Percentiles rank a stretch among this genome's conserved stretches.
phyloP scores from a whole-genome alignment of 2,888 invertebrate species.

The Hemicrepidius hirtus region DNA sequence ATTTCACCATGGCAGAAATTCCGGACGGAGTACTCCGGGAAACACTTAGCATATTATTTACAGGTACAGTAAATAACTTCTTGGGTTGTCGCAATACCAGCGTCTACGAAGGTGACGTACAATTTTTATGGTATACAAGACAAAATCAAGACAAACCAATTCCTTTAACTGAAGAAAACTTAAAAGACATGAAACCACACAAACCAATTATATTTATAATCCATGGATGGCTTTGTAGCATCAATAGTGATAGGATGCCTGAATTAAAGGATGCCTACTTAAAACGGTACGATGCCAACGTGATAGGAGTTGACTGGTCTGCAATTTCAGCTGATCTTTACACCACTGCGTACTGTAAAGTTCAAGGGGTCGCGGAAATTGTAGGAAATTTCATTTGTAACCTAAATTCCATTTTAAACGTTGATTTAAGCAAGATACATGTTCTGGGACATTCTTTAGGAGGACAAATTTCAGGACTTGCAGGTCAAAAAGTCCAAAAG shows the following conservation, averaged over 20 bases:
- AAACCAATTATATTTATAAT: constrained; percentile 24
- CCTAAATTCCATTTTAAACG: background rate
- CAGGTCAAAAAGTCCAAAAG: constrained; percentile 26
- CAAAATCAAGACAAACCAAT: background rate
- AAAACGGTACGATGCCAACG: constrained; percentile 27
- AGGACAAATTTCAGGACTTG: constrained; percentile 39
- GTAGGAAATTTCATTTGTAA: constrained; percentile 27
- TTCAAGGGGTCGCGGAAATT: constrained; percentile 20
- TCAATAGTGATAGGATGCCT: constrained; percentile 11
- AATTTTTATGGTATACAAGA: constrained; percentile 38
- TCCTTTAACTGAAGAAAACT: background rate
- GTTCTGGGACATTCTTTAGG: constrained; percentile 45
- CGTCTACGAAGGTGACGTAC: background rate
- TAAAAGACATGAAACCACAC: constrained; percentile 3
- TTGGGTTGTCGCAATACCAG: background rate
- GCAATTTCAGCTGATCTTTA: constrained; percentile 12
- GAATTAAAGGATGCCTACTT: constrained; percentile 39
- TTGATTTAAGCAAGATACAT: constrained; percentile 26
- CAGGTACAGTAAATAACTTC: background rate
- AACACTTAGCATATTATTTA: background rate
- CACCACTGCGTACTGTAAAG: constrained; percentile 2
- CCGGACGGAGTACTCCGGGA: background rate
- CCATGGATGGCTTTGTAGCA: constrained; percentile 30
- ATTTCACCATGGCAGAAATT: constrained; percentile 31
- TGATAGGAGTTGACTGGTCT: constrained; percentile 36